phyloP scores from a whole-genome alignment of 2,888 invertebrate species.

The Rhogogaster chlorosoma region DNA sequence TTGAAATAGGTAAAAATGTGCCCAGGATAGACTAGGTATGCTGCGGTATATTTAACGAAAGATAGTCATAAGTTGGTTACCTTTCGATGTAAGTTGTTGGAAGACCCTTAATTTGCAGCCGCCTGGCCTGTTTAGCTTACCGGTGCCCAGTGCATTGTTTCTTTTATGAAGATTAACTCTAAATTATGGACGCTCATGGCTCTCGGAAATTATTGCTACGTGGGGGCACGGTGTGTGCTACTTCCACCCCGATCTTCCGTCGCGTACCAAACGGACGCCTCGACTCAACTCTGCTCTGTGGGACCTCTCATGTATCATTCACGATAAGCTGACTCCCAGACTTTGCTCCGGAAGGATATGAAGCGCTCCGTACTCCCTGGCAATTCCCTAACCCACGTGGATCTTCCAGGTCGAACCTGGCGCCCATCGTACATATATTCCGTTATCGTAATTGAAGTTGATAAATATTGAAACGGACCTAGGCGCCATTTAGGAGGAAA shows the following conservation, averaged over 20 bases:
- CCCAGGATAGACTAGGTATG: not conserved
- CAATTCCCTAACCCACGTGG: conserved; percentile 1
- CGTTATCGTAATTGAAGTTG: not conserved
- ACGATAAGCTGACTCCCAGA: conserved; percentile 51
- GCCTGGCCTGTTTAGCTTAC: not conserved
- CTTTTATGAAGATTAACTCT: conserved; percentile 61
- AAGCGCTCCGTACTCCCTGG: conserved; percentile 8
- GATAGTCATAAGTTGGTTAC: conserved; percentile 7
- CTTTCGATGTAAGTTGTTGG: not conserved
- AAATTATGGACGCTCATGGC: conserved; percentile 56
- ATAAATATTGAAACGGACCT: conserved; percentile 1
- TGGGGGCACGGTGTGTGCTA: not conserved
- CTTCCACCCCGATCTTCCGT: not conserved
- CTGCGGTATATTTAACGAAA: not conserved
- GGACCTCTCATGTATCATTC: conserved; percentile 51
- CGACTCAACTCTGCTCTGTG: conserved; percentile 31
- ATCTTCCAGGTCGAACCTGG: not conserved
- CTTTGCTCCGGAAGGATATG: conserved; percentile 47
- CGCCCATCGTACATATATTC: not conserved
- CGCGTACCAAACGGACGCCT: conserved; percentile 15
- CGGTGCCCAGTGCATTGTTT: conserved; percentile 54
- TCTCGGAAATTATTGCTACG: conserved; percentile 56
- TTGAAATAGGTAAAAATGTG: not conserved
- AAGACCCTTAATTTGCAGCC: conserved; percentile 35
- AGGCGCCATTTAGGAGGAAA: not conserved